Evolutionary conservation across 2,888 invertebrate species (phyloP).

Genomic region (Polymixis flavicincta): DNA sequence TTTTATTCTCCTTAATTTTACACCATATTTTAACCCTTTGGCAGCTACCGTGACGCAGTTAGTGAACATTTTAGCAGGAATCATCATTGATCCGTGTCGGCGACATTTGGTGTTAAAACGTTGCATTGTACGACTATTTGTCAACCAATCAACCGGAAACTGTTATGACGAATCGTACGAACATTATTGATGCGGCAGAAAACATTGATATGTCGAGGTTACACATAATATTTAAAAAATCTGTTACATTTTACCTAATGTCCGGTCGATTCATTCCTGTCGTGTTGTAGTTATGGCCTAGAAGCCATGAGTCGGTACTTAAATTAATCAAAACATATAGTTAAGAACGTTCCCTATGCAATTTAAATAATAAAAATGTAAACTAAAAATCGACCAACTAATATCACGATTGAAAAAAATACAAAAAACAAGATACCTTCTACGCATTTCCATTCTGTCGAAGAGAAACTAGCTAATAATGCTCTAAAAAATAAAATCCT

Average conservation of each 20-base stretch:
- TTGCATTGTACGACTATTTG: conserved; percentile 70
- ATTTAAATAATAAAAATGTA: neutral
- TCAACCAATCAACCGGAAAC: conserved; percentile 70
- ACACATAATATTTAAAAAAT: neutral
- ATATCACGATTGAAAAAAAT: too few species aligned
- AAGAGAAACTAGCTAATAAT: neutral
- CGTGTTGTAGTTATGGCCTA: neutral
- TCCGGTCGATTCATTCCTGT: neutral
- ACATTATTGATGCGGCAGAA: conserved; percentile 27
- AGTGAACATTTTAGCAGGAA: conserved; percentile 64
- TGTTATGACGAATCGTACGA: conserved; percentile 56
- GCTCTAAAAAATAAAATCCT: neutral
- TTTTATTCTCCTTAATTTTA: too few species aligned
- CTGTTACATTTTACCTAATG: neutral
- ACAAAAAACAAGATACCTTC: neutral
- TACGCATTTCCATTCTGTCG: neutral
- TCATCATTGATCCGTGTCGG: conserved; percentile 69
- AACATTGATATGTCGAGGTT: neutral
- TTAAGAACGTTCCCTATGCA: neutral
- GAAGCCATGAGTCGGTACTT: too few species aligned
- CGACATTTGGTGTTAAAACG: conserved; percentile 73
- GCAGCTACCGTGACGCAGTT: conserved; percentile 71
- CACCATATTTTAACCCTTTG: conserved; percentile 67
- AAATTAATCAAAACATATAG: neutral
- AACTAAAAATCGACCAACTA: neutral